A percentile compares a stretch with the other conserved stretches of the same genome.
Evolutionary conservation across 2,797 vertebrate genomes (phyloP).

Genomic region (Peromyscus attwateri): DNA sequence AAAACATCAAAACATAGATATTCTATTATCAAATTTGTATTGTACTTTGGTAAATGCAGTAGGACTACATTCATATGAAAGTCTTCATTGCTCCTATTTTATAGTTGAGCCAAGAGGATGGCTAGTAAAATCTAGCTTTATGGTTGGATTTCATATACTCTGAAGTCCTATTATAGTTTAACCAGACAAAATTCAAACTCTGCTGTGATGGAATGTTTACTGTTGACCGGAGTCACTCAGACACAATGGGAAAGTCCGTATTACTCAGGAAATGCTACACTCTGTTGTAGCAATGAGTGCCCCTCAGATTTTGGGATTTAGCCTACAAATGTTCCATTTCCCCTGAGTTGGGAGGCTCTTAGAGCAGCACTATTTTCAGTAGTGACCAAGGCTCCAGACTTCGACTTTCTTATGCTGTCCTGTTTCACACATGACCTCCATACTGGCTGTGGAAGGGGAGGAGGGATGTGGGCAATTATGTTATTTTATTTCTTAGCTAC

Average conservation of each 20-base stretch:
- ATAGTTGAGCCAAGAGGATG: background rate
- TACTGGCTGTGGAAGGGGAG: background rate
- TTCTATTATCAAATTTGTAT: background rate
- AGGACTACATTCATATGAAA: background rate
- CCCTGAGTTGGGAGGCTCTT: background rate
- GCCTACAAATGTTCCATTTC: background rate
- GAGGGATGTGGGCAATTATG: background rate
- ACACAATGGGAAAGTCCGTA: background rate
- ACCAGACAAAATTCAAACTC: background rate
- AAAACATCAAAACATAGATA: constrained; percentile 28
- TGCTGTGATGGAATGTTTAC: background rate
- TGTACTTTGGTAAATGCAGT: background rate
- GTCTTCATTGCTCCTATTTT: background rate
- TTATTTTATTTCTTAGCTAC: background rate
- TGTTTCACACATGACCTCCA: background rate
- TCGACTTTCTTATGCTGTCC: background rate
- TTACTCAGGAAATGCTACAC: background rate
- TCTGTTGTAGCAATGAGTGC: background rate
- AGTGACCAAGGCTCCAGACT: background rate
- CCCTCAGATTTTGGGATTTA: background rate
- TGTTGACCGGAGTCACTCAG: background rate
- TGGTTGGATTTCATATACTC: background rate
- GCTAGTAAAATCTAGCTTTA: constrained; percentile 3
- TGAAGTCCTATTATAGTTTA: background rate
- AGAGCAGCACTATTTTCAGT: background rate